Evolutionary conservation across 2,888 invertebrate genomes (phyloP), one percentile per base, ranked within the genome.

Genomic region (Lamellibrachia columna): DNA sequence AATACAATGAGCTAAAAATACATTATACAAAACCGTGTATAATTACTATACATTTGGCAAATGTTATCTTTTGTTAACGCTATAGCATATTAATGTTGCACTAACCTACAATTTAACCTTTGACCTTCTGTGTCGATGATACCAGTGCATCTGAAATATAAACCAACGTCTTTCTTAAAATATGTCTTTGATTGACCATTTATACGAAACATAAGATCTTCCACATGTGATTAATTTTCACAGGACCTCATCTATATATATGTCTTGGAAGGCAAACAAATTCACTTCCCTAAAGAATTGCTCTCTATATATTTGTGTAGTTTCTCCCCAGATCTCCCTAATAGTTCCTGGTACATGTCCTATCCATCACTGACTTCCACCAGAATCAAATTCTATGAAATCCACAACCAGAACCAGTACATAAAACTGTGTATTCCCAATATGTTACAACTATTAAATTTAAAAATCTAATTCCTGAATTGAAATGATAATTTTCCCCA

Each of bases 81-180:
- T 6, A 3, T 6, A 75, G 75, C n/a, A 75, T 55, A 55, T 40
- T 40, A 40, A 40, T 22, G 22, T 75, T 75, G 8, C 1, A 94
- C 95, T 94, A 95, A 96, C 95, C 95, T 95, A 94, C 95, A 95
- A 7, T 94, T 94, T 58, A 96, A 95, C 92, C 94, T 94, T 93
- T 96, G 95, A 8, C 96, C 96, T 90, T 95, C 95, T 52, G 95
- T 95, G 40, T 96, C 95, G 2, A 95, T 93, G 92, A 94, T 95
- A 92, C 94, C 96, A 94, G 53, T 94, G 94, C 94, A 96, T 75
- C 94, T 94, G 22, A 53, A 92, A 92, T 15, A 91, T 60, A 52
- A 91, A 55, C 28, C 11, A 53, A 52, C n/a, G 9, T 55, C 91
- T 91, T 90, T 75, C 22, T 6, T 75, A 75, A 75, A 75, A 6